Conservation (phyloP, 2,113 vertebrate species). For the Oostethus manadensis region DNA sequence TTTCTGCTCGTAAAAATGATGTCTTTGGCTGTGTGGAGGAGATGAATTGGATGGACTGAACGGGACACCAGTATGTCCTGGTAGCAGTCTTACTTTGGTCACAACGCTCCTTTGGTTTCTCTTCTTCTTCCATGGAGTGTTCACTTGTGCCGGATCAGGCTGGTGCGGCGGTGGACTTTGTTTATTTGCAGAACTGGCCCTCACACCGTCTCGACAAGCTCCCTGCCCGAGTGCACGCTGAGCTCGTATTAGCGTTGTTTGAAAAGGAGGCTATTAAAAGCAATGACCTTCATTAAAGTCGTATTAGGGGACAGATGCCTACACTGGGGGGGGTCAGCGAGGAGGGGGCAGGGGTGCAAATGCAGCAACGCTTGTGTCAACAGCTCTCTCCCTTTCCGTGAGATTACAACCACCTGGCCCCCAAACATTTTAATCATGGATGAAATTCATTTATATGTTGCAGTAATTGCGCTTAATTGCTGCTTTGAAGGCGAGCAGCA, state of each 20-base stretch:
- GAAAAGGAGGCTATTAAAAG: constrained; percentile 72
- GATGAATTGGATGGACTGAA: too few species aligned
- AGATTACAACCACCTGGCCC: constrained; percentile 77
- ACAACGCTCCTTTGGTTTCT: constrained; percentile 26
- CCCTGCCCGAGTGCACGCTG: constrained; percentile 54
- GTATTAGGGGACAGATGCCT: constrained; percentile 66
- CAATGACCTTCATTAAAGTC: constrained; percentile 72
- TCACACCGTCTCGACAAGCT: constrained; percentile 54
- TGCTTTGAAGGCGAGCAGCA: constrained; percentile 70
- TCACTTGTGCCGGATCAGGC: constrained; percentile 8
- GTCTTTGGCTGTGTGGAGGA: constrained; percentile 35
- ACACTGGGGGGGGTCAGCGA: constrained; percentile 31
- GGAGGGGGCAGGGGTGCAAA: constrained; percentile 45
- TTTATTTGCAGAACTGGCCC: constrained; percentile 64
- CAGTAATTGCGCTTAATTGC: constrained; percentile 76
- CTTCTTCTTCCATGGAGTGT: constrained; percentile 9
- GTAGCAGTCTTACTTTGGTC: constrained; percentile 40
- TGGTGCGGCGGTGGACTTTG: constrained; percentile 19
- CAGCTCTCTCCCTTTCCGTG: constrained; percentile 60
- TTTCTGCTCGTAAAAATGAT: constrained; percentile 50
- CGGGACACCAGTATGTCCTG: too few species aligned
- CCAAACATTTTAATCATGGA: constrained; percentile 71
- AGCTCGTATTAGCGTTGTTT: constrained; percentile 65
- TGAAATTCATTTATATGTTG: constrained; percentile 77
- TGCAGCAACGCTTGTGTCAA: constrained; percentile 69